phyloP scores from a whole-genome alignment of 2,888 invertebrate species.

The Andrena praecox region DNA sequence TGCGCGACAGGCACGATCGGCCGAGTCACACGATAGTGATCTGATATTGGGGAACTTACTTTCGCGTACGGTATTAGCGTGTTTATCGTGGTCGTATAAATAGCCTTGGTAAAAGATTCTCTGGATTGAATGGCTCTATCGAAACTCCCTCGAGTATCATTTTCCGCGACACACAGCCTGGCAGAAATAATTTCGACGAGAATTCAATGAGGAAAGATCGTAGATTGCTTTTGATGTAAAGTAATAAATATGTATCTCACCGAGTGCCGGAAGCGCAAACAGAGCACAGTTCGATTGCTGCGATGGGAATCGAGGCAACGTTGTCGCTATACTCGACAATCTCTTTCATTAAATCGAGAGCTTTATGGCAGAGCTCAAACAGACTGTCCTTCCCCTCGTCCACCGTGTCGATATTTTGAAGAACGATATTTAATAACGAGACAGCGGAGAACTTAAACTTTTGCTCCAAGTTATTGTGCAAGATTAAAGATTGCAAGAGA shows the following conservation, averaged over 20 bases:
- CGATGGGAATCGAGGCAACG: conserved; percentile 38
- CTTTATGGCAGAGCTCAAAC: conserved; percentile 50
- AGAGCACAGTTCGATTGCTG: conserved; percentile 53
- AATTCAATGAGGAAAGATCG: not conserved
- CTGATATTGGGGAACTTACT: conserved; percentile 41
- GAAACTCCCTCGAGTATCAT: not conserved
- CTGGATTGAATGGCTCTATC: not conserved
- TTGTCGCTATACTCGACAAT: conserved; percentile 60
- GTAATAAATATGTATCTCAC: conserved; percentile 37
- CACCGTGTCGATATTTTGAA: conserved; percentile 33
- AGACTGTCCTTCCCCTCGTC: conserved; percentile 30
- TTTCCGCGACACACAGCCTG: conserved; percentile 48
- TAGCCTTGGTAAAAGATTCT: conserved; percentile 5
- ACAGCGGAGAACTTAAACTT: conserved; percentile 45
- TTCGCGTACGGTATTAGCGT: conserved; percentile 59
- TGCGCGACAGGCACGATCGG: not conserved
- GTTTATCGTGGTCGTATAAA: conserved; percentile 48
- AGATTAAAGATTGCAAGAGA: conserved; percentile 57
- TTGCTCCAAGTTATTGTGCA: conserved; percentile 21
- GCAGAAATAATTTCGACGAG: not conserved
- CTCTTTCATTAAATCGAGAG: conserved; percentile 56
- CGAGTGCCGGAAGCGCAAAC: conserved; percentile 60
- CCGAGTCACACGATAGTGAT: conserved; percentile 14
- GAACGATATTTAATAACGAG: conserved; percentile 54
- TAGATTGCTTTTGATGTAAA: not conserved